Evolutionary conservation across 1,140 invertebrate genomes (phyloP), one percentile per base, ranked within the genome.

Genomic region (Trichonephila clavipes): DNA sequence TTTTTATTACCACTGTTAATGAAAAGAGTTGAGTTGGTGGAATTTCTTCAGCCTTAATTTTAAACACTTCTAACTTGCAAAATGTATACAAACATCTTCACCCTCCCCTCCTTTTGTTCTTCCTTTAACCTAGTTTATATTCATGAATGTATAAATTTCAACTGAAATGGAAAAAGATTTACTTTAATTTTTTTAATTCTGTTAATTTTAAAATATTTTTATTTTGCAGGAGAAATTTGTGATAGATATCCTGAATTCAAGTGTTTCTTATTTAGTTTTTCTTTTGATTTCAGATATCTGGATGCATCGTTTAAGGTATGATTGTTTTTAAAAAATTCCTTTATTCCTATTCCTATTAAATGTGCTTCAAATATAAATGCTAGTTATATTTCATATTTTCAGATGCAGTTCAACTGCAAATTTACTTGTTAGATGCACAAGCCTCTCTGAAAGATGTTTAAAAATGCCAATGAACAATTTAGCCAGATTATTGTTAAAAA

Each of bases 251-350:
- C 21, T 83, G 44, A 10, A n/a, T 58, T 58, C 21, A 12, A 16
- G 21, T 59, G 12, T 7, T 24, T 58, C 44, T 28, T 24, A 58
- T 58, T n/a, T 51, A 19, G 40, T 24, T 58, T 58, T 44, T 16
- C 44, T 83, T 83, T 83, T 83, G 21, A 51, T 83, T 83, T 59
- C 82, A 21, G 82, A 83, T 24, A 16, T 83, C n/a, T 83, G 82
- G 82, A 59, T 83, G 19, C 24, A 83, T 58, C 19, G 82, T n/a
- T 24, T 83, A 83, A 58, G 82, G 82, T 83, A 83, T 59, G 10
- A 83, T 8, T 83, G 21, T 83, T 83, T 83, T 58, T 19, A 12
- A 24, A 12, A n/a, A 51, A 1, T 51, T 12, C n/a, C 44, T 59
- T 58, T 58, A n/a, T 14, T 34, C n/a, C 8, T 18, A 0, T 77